Evolutionary conservation across 2,113 vertebrate species (phyloP).

Genomic region (Notothenia coriiceps): DNA sequence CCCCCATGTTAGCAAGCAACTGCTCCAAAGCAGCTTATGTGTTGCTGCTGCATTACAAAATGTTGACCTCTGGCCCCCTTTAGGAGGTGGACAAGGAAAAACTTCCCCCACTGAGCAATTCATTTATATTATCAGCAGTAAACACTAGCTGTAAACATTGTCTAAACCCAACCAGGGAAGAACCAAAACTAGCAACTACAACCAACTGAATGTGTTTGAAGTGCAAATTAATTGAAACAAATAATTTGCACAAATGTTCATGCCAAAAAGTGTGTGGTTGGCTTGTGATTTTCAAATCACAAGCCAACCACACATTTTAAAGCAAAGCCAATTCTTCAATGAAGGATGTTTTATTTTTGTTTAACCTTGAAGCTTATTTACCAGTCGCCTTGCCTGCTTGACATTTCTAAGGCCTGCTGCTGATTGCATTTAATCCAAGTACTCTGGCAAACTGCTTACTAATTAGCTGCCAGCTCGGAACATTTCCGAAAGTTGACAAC

Average conservation of each 20-base stretch:
- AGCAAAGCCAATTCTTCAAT: conserved; percentile 21
- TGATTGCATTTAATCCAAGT: conserved; percentile 61
- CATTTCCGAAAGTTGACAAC: conserved; percentile 40
- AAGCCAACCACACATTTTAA: conserved; percentile 7
- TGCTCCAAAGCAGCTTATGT: conserved; percentile 5
- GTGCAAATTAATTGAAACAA: background rate
- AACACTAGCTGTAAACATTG: background rate
- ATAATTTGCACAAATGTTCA: background rate
- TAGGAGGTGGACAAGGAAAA: background rate
- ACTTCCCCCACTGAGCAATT: background rate
- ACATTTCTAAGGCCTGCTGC: conserved; percentile 48
- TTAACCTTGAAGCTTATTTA: conserved; percentile 46
- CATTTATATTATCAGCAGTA: conserved; percentile 4
- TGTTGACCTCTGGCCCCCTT: conserved; percentile 14
- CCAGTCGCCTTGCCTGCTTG: conserved; percentile 34
- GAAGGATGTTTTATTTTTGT: conserved; percentile 17
- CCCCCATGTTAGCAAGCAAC: conserved; percentile 19
- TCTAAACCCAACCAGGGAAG: background rate
- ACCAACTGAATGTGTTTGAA: background rate
- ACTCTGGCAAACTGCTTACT: conserved; percentile 50
- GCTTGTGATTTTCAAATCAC: background rate
- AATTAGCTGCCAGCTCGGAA: conserved; percentile 63
- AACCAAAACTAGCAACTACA: background rate
- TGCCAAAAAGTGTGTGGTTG: background rate
- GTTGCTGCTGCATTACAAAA: conserved; percentile 42